Evolutionary conservation across 2,797 vertebrate genomes (phyloP), one percentile per base, ranked within the genome.

Genomic region (Hippocampus kuda): DNA sequence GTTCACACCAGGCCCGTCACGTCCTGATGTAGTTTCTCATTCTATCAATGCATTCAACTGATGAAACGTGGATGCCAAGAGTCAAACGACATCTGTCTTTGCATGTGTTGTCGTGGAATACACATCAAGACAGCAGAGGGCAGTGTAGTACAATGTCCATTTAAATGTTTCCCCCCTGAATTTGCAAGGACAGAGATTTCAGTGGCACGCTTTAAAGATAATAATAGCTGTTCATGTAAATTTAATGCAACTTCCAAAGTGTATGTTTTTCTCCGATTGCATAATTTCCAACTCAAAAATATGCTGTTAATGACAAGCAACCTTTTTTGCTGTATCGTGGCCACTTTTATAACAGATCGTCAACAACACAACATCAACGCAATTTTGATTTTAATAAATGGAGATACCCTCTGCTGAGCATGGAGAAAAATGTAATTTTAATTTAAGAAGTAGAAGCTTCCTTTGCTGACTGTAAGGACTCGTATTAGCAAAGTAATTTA

Each of bases 121-220:
- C 62, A 34, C 0, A 34, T 69, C 22, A 70, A 60, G 15, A 70
- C 85, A 79, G 74, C 38, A 83, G 83, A 68, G 74, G 0, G 81
- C 77, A 71, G 70, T 27, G 54, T 15, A 77, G 69, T 3, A 61
- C 62, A 67, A 53, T 15, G 22, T 0, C 27, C 16, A 38, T 26
- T 16, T 18, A 5, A 27, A 27, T 27, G 11, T 56, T 24, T 56
- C 4, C 10, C 24, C 12, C 24, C 15, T 59, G 24, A 27, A 27
- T 15, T 59, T 30, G 26, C n/a, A 26, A 56, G 54, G 54, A 26
- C 54, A 13, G 26, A 27, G 56, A 27, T 59, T 30, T 59, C 13
- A 30, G 26, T 27, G 26, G 56, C 24, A 26, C 5, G 26, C 13
- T 59, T 59, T 15, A 41, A 62, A 38, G 10, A 38, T 12, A 34